Percentiles rank a stretch among this genome's conserved stretches.
These are phyloP conservation scores for Apocrypta bakeri DNA, from an alignment of 1,140 invertebrate genomes.

Conservation along the genomic window DNA sequence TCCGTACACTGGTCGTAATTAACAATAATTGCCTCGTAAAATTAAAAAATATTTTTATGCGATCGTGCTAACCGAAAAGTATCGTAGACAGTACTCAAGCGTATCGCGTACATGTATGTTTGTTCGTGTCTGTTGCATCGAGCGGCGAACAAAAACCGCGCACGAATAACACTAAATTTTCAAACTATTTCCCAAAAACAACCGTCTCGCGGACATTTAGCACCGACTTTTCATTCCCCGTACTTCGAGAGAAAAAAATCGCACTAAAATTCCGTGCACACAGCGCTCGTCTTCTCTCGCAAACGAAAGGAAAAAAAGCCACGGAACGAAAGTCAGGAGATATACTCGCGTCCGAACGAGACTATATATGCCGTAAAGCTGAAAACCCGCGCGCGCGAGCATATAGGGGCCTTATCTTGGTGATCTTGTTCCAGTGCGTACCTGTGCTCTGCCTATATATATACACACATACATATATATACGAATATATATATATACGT, in stretches of 20 bases:
- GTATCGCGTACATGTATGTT: too few relatives aligned
- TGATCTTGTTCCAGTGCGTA: constrained; percentile 43
- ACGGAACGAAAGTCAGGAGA: not conserved
- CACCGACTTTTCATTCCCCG: too few relatives aligned
- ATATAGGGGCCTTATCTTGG: constrained; percentile 33
- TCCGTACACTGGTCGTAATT: not conserved
- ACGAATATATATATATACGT: not conserved
- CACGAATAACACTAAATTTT: too few relatives aligned
- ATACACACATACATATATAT: not conserved
- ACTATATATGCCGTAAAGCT: constrained; percentile 31
- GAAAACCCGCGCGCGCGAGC: not conserved
- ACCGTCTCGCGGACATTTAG: too few relatives aligned
- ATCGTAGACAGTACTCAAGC: too few relatives aligned
- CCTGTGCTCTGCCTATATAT: not conserved
- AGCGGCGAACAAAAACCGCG: too few relatives aligned
- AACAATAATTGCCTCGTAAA: not conserved
- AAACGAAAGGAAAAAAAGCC: too few relatives aligned
- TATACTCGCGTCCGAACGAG: not conserved
- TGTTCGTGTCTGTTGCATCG: too few relatives aligned
- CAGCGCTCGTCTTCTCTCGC: not conserved
- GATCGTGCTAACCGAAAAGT: not conserved
- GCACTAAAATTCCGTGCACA: not conserved
- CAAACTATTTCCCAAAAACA: too few relatives aligned
- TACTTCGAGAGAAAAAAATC: too few relatives aligned
- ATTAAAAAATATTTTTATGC: not conserved